A percentile compares a stretch with the other conserved stretches of the same genome.
Evolutionary conservation across 2,113 vertebrate species (phyloP).

Genomic region (Aphyosemion australe): DNA sequence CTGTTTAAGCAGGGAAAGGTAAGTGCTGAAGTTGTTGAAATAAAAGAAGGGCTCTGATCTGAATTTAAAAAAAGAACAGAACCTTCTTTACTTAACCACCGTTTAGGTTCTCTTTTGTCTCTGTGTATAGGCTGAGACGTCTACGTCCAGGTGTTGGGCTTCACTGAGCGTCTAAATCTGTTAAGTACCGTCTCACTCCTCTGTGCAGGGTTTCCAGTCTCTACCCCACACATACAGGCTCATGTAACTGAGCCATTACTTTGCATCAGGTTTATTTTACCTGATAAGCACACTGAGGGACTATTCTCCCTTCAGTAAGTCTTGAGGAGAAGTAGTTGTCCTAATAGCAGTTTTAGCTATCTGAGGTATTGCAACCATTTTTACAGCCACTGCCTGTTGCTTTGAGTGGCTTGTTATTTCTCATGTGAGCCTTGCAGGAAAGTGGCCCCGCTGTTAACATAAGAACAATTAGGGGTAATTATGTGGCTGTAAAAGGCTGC

Average conservation of each 20-base stretch:
- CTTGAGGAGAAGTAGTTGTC: slow-evolving; percentile 24
- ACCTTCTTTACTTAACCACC: background rate
- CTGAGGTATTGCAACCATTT: slow-evolving; percentile 58
- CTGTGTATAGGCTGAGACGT: slow-evolving; percentile 17
- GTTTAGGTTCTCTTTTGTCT: slow-evolving; percentile 23
- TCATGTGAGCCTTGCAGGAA: slow-evolving; percentile 41
- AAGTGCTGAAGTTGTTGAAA: slow-evolving; percentile 39
- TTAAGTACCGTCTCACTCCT: slow-evolving; percentile 71
- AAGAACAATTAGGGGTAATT: slow-evolving; percentile 69
- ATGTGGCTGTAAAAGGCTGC: slow-evolving; percentile 55
- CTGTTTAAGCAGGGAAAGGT: slow-evolving; percentile 20
- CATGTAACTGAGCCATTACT: slow-evolving; percentile 69
- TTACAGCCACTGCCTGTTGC: slow-evolving; percentile 57
- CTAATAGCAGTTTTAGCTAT: slow-evolving; percentile 34
- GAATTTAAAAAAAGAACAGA: background rate
- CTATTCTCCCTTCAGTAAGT: slow-evolving; percentile 46
- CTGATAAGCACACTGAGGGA: slow-evolving; percentile 66
- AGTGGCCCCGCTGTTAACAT: slow-evolving; percentile 41
- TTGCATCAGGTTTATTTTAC: slow-evolving; percentile 72
- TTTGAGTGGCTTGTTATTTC: slow-evolving; percentile 57
- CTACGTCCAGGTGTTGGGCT: slow-evolving; percentile 72
- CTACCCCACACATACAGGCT: slow-evolving; percentile 68
- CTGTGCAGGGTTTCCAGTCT: slow-evolving; percentile 56
- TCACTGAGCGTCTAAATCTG: slow-evolving; percentile 73
- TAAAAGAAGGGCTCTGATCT: slow-evolving; percentile 6